Percentiles rank a stretch among this genome's conserved stretches.
Evolutionary conservation across 92 coral and sea anemone genomes (phyloP).

Genomic region (Parazoanthus swiftii): DNA sequence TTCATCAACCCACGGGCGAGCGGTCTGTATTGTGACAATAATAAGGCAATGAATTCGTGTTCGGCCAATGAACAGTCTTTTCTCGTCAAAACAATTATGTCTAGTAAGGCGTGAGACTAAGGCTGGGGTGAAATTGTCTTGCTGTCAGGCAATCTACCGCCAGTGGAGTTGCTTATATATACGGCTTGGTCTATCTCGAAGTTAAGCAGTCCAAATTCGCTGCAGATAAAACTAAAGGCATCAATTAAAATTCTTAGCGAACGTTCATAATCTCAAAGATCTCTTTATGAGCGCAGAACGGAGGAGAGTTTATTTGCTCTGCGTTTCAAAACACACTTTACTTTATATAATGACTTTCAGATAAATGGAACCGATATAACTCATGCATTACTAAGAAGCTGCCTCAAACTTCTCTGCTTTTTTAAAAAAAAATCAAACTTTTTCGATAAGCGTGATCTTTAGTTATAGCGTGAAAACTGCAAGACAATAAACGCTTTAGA

Average conservation of each 20-base stretch:
- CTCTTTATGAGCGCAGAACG: slow-evolving; percentile 30
- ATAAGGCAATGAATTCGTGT: slow-evolving; percentile 69
- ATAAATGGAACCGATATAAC: slow-evolving; percentile 25
- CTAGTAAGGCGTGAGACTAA: slow-evolving; percentile 55
- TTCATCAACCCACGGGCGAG: slow-evolving; percentile 34
- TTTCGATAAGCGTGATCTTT: slow-evolving; percentile 24
- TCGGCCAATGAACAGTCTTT: slow-evolving; percentile 60
- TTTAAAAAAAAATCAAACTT: not conserved
- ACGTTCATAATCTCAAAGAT: slow-evolving; percentile 29
- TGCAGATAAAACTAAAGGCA: slow-evolving; percentile 38
- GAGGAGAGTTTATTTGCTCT: slow-evolving; percentile 32
- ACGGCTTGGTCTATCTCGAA: slow-evolving; percentile 20
- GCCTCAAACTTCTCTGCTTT: not conserved
- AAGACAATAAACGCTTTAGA: slow-evolving; percentile 22
- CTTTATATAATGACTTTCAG: slow-evolving; percentile 35
- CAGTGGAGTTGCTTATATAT: slow-evolving; percentile 30
- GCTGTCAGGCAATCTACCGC: slow-evolving; percentile 50
- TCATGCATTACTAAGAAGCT: slow-evolving; percentile 37
- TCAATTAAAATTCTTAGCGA: slow-evolving; percentile 42
- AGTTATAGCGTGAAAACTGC: slow-evolving; percentile 30
- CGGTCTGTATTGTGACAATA: slow-evolving; percentile 48
- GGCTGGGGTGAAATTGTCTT: slow-evolving; percentile 38
- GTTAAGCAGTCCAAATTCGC: slow-evolving; percentile 46
- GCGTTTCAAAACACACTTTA: slow-evolving; percentile 27
- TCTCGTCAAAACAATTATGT: slow-evolving; percentile 66